A percentile compares a stretch with the other conserved stretches of the same genome.
Evolutionary conservation across 2,888 invertebrate species (phyloP).

Genomic region (Cerceris ruficornis): DNA sequence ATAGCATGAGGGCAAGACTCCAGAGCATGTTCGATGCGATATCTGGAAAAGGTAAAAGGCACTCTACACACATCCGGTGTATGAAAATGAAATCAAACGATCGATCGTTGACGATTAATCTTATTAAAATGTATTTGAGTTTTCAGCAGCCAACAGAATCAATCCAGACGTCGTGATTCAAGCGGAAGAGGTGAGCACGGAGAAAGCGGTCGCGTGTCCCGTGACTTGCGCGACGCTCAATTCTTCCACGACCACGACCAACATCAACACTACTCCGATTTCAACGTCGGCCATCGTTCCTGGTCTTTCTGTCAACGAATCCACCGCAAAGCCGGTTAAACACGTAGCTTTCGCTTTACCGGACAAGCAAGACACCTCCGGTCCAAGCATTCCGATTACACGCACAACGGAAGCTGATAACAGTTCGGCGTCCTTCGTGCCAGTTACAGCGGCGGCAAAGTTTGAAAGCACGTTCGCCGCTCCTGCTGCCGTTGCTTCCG

Average conservation of each 20-base stretch:
- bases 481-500: too few relatives aligned
- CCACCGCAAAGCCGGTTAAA: constrained; percentile 60
- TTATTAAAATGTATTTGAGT: neutral
- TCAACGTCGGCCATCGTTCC: constrained; percentile 74
- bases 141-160: constrained; percentile 72
- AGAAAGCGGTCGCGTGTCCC: constrained; percentile 39
- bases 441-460: too few relatives aligned
- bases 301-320: constrained; percentile 63
- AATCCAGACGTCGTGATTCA: constrained; percentile 79
- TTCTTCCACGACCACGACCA: constrained; percentile 75
- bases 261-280: constrained; percentile 76
- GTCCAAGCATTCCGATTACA: neutral
- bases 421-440: too few relatives aligned
- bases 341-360: constrained; percentile 74
- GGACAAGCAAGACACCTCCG: constrained; percentile 15
- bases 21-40: constrained; percentile 80
- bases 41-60: constrained; percentile 76
- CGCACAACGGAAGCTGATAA: constrained; percentile 1
- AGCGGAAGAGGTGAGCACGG: constrained; percentile 72
- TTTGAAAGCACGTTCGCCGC: too few relatives aligned
- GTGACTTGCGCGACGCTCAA: constrained; percentile 64
- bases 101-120: neutral
- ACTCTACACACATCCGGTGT: neutral
- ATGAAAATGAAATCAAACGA: neutral
- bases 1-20: constrained; percentile 77